Conservation (phyloP, 2,888 invertebrate species). For the Synanthedon vespiformis region DNA sequence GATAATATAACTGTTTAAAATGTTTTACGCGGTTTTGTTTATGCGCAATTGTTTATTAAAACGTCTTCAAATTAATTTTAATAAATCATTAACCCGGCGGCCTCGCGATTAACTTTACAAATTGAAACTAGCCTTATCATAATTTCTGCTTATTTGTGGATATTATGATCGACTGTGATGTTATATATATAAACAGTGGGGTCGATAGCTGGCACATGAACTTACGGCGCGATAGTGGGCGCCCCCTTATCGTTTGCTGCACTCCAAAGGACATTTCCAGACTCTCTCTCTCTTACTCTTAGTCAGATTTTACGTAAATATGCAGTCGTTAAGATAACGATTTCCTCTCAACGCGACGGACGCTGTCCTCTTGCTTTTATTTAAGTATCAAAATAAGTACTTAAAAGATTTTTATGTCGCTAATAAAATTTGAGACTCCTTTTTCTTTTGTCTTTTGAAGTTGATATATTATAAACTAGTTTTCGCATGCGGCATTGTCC, state of each 20-base stretch:
- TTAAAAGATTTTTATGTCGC: constrained; percentile 42
- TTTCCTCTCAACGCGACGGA: constrained; percentile 55
- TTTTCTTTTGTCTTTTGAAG: constrained; percentile 3
- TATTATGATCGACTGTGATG: constrained; percentile 36
- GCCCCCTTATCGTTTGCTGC: constrained; percentile 54
- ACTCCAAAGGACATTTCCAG: constrained; percentile 48
- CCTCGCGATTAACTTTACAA: constrained; percentile 48
- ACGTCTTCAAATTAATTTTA: constrained; percentile 48
- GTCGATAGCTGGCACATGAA: constrained; percentile 67
- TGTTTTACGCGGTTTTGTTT: too few species aligned
- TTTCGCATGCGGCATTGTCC: too few species aligned
- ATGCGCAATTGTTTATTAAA: not conserved
- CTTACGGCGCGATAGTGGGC: constrained; percentile 36
- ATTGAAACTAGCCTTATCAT: constrained; percentile 46
- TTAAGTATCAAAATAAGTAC: constrained; percentile 44
- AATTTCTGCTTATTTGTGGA: constrained; percentile 40
- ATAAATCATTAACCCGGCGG: constrained; percentile 48
- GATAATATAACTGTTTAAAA: too few species aligned
- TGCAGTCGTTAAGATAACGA: constrained; percentile 61
- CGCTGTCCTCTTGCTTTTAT: constrained; percentile 48
- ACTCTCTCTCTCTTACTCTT: constrained; percentile 24
- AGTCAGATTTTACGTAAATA: constrained; percentile 62
- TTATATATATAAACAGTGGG: constrained; percentile 39
- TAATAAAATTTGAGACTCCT: constrained; percentile 30
- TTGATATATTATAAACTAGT: too few species aligned